Evolutionary conservation across 2,888 invertebrate species (phyloP), one percentile per base, ranked within the genome.

Genomic region (Cosmia pyralina): DNA sequence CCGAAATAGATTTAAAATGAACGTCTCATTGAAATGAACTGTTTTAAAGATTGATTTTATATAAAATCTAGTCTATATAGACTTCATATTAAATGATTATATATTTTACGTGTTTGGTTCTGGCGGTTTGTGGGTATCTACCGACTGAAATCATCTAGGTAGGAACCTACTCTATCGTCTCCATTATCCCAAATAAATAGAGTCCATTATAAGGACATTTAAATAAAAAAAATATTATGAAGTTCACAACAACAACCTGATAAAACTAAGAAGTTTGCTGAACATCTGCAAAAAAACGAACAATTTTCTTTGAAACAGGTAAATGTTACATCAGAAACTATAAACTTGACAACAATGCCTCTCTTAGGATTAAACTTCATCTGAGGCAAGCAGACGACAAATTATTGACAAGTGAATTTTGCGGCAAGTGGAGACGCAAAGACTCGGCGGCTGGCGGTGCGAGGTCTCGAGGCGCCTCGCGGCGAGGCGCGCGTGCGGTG

Each of bases 401-500:
- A 87, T 87, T 84, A 90, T 90, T 85, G 88, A 87, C 85, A 86
- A 85, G 83, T 87, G 80, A 83, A 83, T 85, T 87, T 84, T 63
- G 83, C 34, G 65, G 69, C 53, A 74, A 62, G 68, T 38, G 63
- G 77, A 69, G 66, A 72, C 67, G 70, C 53, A 66, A 82, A 76
- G 74, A 66, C 57, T 68, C 64, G 70, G 46, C 19, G 58, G 38
- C 38, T 2, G 58, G 73, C 58, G 83, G 59, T 55, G 69, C 72
- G 72, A 68, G 55, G 34, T 62, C 72, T 75, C 58, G 57, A 71
- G 81, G 67, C 62, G 75, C 53, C 55, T 55, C 57, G 69, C 60
- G 46, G 41, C 69, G 55, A 60, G 57, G 59, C 81, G 87, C 83
- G 90, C 94, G 93, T 94, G 94, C 91, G 89, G 64, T 72, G 82